Conservation (phyloP, 1,140 invertebrate genomes). For the Temnothorax longispinosus region DNA sequence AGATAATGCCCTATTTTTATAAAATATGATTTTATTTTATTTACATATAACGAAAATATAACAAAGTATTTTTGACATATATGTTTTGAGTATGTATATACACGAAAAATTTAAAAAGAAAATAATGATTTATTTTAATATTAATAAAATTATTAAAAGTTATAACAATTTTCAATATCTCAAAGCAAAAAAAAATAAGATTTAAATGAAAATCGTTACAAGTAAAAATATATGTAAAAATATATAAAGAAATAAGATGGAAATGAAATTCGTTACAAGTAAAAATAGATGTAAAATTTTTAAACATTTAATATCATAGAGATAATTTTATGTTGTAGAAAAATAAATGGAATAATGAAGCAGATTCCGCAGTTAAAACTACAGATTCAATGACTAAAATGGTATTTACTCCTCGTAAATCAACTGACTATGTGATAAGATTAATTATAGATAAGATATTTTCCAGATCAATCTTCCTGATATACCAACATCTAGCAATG, state of each 20-base stretch:
- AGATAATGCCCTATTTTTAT: neutral
- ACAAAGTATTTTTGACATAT: neutral
- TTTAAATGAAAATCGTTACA: no score
- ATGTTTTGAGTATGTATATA: neutral
- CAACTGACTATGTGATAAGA: neutral
- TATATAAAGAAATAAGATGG: neutral
- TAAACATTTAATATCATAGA: neutral
- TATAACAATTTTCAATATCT: neutral
- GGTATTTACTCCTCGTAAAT: slow-evolving; percentile 1
- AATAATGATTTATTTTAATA: neutral
- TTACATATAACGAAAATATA: neutral
- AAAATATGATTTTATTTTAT: neutral
- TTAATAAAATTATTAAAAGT: neutral
- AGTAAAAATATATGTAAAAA: no score
- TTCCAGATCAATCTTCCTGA: slow-evolving; percentile 25
- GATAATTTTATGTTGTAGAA: slow-evolving; percentile 37
- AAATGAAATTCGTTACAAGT: neutral
- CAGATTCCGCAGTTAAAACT: neutral
- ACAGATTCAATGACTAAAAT: neutral
- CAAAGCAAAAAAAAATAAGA: neutral
- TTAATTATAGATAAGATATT: neutral
- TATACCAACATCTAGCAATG: neutral
- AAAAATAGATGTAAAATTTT: no score
- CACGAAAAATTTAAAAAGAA: neutral
- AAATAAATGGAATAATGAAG: slow-evolving; percentile 17